A percentile compares a stretch with the other conserved stretches of the same genome.
These are phyloP conservation scores for Drosophila cyrtoloma DNA, from an alignment of 2,888 invertebrate species.

Conservation along the genomic window DNA sequence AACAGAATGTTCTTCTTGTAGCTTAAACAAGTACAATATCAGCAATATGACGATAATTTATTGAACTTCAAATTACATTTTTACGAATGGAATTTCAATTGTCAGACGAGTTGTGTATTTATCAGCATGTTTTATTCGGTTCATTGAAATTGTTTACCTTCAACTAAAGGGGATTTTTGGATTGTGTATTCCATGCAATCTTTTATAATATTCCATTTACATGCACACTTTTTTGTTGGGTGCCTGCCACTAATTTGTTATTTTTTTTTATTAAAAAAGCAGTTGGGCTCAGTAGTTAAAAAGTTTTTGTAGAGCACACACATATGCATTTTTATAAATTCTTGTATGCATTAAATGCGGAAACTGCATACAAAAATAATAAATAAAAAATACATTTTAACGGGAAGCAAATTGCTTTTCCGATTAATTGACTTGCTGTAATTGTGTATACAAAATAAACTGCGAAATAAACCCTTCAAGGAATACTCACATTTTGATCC, in stretches of 20 bases:
- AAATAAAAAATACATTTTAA: slow-evolving; percentile 18
- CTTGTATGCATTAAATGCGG: slow-evolving; percentile 1
- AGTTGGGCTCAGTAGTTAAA: slow-evolving; percentile 8
- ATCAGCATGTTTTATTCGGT: slow-evolving; percentile 18
- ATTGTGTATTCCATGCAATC: slow-evolving; percentile 18
- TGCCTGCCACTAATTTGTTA: slow-evolving; percentile 7
- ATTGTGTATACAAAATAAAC: not conserved
- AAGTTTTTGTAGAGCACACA: not conserved
- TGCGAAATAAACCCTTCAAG: not conserved
- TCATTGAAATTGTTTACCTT: slow-evolving; percentile 26
- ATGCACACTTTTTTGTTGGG: slow-evolving; percentile 22
- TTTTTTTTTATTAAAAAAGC: slow-evolving; percentile 53
- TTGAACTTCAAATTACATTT: slow-evolving; percentile 4
- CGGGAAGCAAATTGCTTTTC: slow-evolving; percentile 47
- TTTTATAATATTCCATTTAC: slow-evolving; percentile 58
- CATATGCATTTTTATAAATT: not conserved
- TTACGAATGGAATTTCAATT: slow-evolving; percentile 2
- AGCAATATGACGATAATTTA: not conserved
- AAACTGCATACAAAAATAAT: not conserved
- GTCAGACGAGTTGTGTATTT: slow-evolving; percentile 1
- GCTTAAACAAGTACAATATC: not conserved
- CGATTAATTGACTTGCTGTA: slow-evolving; percentile 4
- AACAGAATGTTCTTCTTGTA: not conserved
- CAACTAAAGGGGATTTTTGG: slow-evolving; percentile 10
- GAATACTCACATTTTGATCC: slow-evolving; percentile 86